Percentiles rank a stretch among this genome's conserved stretches.
These are phyloP conservation scores for Linyphia triangularis DNA, from an alignment of 2,888 invertebrate species.

Conservation along the genomic window DNA sequence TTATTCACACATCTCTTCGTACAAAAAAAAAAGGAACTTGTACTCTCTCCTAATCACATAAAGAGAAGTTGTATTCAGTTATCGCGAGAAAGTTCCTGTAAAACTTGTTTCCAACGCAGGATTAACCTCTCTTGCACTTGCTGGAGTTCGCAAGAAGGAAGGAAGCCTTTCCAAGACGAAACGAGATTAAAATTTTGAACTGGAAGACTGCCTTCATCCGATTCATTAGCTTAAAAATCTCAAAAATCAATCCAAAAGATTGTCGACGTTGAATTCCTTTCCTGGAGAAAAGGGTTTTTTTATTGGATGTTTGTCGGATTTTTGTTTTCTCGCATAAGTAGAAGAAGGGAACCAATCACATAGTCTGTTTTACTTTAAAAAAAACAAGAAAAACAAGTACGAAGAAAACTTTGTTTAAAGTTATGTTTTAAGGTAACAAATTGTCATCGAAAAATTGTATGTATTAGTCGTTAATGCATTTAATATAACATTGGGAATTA, in stretches of 20 bases:
- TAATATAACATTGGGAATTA: no score
- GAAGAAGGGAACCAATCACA: background rate
- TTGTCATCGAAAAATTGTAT: no score
- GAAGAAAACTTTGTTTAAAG: no score
- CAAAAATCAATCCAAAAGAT: background rate
- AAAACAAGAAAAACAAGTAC: no score
- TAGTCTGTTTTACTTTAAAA: background rate
- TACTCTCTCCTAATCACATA: background rate
- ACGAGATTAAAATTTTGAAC: background rate
- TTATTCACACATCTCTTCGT: background rate
- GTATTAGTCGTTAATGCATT: no score
- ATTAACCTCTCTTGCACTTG: constrained; percentile 25
- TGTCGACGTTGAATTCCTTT: no score
- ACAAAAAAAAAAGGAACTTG: background rate
- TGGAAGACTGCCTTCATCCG: constrained; percentile 16
- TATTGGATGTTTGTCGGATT: background rate
- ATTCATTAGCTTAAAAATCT: constrained; percentile 56
- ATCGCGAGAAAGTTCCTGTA: constrained; percentile 9
- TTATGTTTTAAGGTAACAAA: no score
- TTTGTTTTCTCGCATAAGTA: background rate
- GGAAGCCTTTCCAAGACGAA: constrained; percentile 10
- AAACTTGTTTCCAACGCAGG: constrained; percentile 28
- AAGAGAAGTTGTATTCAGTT: constrained; percentile 11
- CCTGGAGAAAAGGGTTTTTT: background rate
- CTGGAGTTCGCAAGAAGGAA: background rate